Evolutionary conservation across 2,888 invertebrate species (phyloP), one percentile per base, ranked within the genome.

Genomic region (Tipula confusa): DNA sequence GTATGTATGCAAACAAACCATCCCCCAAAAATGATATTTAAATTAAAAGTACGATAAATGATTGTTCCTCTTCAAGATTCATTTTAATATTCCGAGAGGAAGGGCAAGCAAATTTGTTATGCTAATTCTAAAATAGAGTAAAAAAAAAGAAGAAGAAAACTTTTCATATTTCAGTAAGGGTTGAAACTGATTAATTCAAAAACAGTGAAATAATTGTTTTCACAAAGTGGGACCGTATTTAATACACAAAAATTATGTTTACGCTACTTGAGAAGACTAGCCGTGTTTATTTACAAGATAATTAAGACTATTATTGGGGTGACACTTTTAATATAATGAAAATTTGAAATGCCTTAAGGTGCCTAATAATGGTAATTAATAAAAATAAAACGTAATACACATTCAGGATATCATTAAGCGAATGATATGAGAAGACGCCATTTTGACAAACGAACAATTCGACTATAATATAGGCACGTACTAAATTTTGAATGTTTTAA

Each of bases 141-240:
- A 9, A 2, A 64, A 64, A 7, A 64, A 24, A 24, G 24, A 64
- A 64, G 11, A 24, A 9, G 9, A 64, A 64, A 64, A 64, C 64
- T 64, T 64, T 64, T 64, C 18, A 64, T 64, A 64, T 24, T 64
- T 64, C 64, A 64, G 24, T 64, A 64, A 64, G 64, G 64, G 64
- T 64, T 64, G 64, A 64, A 64, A 24, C 24, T 64, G 24, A 64
- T 64, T 64, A 64, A 64, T 64, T 64, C 64, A 64, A 24, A 24
- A 64, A 64, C 64, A 64, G 64, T 64, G 9, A 64, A 64, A 64
- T 64, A 64, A 64, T 64, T 64, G 64, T 64, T 64, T 64, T 64
- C 64, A 64, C 64, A 64, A 64, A 64, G 18, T 64, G 24, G 24
- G 64, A 64, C 24, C 64, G 24, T 64, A 9, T 64, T 64, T 64